A percentile compares a stretch with the other conserved stretches of the same genome.
These are phyloP conservation scores for Sylvilagus bachmani DNA, from an alignment of 2,113 vertebrate species.

Conservation along the genomic window DNA sequence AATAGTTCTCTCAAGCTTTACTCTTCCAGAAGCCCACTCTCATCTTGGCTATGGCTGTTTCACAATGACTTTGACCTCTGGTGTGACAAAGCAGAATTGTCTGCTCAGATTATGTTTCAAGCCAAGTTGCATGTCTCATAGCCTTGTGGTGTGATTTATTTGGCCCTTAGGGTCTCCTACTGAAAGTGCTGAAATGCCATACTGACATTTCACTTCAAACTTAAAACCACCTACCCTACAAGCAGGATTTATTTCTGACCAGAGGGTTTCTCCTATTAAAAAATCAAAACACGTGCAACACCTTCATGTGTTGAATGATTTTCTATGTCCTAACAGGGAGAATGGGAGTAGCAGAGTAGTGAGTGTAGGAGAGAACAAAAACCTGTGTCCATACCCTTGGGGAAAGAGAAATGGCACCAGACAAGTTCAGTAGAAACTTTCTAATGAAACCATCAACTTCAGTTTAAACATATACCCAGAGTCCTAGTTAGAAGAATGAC, in stretches of 20 bases:
- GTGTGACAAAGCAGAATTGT: slow-evolving; percentile 53
- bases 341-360: neutral
- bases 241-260: slow-evolving; percentile 69
- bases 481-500: neutral
- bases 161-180: slow-evolving; percentile 13
- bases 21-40: neutral
- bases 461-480: neutral
- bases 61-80: neutral
- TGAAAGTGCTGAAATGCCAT: slow-evolving; percentile 75
- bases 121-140: slow-evolving; percentile 37
- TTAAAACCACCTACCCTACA: slow-evolving; percentile 43
- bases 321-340: neutral
- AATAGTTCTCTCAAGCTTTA: neutral
- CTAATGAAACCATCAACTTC: neutral
- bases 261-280: slow-evolving; percentile 60
- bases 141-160: slow-evolving; percentile 56
- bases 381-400: neutral
- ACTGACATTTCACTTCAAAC: slow-evolving; percentile 75
- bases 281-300: neutral
- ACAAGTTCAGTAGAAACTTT: neutral
- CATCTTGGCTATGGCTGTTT: slow-evolving; percentile 16
- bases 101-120: slow-evolving; percentile 61
- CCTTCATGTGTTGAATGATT: slow-evolving; percentile 36
- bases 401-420: neutral
- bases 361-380: neutral